Conservation (phyloP, 1,140 invertebrate species). For the Ceratitis capitata region DNA sequence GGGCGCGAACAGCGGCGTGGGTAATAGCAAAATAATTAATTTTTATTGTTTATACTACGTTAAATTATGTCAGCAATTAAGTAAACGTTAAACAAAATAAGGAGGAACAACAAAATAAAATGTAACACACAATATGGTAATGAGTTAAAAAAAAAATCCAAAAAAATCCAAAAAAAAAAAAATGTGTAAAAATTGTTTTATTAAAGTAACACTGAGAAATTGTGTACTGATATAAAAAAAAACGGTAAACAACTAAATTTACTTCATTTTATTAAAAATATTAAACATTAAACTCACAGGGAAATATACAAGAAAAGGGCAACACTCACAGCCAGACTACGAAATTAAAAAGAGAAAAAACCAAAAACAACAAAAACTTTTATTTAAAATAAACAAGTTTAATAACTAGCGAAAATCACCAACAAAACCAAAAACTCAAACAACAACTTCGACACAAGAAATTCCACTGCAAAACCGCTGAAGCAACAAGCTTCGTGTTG, state of each 20-base stretch:
- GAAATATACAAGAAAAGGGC: neutral
- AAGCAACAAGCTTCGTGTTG: neutral
- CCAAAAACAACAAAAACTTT: neutral
- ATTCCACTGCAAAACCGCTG: neutral
- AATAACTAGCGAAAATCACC: neutral
- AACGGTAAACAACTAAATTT: neutral
- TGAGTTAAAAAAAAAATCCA: neutral
- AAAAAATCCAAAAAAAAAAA: neutral
- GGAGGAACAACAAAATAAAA: neutral
- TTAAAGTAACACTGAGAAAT: neutral
- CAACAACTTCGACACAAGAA: neutral
- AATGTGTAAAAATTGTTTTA: neutral
- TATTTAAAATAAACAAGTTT: too few relatives aligned
- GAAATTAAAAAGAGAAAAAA: neutral
- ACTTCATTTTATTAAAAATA: too few relatives aligned
- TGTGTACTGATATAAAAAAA: neutral
- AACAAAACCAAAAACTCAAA: neutral
- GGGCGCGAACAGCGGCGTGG: neutral
- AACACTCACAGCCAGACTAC: neutral
- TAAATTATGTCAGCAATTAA: slow-evolving; percentile 11
- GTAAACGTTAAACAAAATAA: neutral
- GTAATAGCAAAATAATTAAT: slow-evolving; percentile 13
- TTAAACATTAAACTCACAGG: neutral
- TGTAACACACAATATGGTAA: too few relatives aligned
- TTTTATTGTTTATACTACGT: slow-evolving; percentile 12